phyloP scores from a whole-genome alignment of 2,113 vertebrate species.

The Heterotilapia buettikoferi region DNA sequence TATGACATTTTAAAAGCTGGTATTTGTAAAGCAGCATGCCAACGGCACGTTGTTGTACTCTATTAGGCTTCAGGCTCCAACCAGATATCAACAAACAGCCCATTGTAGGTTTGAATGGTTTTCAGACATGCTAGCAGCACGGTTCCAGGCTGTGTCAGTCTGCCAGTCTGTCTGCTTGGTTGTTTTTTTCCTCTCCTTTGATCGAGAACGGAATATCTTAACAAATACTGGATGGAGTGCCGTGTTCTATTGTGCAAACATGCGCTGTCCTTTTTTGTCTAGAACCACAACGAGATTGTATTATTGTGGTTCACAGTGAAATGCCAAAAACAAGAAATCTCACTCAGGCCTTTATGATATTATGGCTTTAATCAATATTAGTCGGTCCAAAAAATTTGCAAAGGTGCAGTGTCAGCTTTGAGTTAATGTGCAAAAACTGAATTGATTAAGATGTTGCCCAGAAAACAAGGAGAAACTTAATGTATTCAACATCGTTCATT shows the following conservation, averaged over 20 bases:
- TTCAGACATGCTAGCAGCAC: neutral
- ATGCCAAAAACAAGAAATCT: neutral
- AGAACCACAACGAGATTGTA: neutral
- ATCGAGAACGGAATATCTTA: neutral
- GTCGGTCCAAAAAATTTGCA: neutral
- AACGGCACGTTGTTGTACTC: neutral
- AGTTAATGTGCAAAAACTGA: neutral
- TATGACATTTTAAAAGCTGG: constrained; percentile 8
- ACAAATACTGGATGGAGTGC: neutral
- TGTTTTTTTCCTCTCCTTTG: neutral
- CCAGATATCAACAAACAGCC: neutral
- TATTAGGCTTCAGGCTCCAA: neutral
- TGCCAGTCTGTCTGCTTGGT: neutral
- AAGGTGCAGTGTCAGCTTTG: neutral
- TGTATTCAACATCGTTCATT: neutral
- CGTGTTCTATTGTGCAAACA: neutral
- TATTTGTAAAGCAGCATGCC: constrained; percentile 33
- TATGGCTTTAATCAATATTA: neutral
- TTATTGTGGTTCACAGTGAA: neutral
- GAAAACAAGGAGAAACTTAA: neutral
- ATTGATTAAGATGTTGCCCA: neutral
- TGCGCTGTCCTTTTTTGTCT: neutral
- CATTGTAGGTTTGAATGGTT: neutral
- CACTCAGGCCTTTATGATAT: neutral
- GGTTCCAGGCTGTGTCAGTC: neutral